Conservation (phyloP, 2,797 vertebrate genomes). For the Hoplostethus atlanticus region DNA sequence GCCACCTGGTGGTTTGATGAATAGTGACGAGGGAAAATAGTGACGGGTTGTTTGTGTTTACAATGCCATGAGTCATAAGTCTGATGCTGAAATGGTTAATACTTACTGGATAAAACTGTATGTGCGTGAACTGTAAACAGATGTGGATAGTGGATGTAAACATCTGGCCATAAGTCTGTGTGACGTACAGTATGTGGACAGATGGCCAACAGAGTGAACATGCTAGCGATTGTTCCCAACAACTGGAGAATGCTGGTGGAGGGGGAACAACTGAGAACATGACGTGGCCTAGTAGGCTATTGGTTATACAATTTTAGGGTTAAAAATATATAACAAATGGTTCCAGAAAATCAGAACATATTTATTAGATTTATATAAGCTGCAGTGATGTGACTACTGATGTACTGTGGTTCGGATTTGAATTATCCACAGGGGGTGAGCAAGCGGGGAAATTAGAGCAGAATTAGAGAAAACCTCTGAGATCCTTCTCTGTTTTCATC, state of each 20-base stretch:
- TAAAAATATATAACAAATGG: no score
- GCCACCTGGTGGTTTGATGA: constrained; percentile 49
- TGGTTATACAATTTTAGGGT: not conserved
- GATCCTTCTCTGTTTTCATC: constrained; percentile 5
- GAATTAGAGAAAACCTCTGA: no score
- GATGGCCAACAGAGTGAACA: constrained; percentile 2
- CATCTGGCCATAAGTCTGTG: constrained; percentile 25
- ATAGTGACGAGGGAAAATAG: constrained; percentile 1
- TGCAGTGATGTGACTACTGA: constrained; percentile 3
- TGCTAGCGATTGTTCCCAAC: not conserved
- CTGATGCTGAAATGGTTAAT: constrained; percentile 23
- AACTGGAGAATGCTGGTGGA: not conserved
- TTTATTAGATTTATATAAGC: not conserved
- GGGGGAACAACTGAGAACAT: not conserved
- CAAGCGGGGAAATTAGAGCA: not conserved
- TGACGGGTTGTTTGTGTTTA: constrained; percentile 23
- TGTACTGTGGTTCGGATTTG: constrained; percentile 1
- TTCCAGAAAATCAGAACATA: no score
- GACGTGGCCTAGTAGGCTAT: not conserved
- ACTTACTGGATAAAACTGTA: constrained; percentile 22
- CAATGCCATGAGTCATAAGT: constrained; percentile 26
- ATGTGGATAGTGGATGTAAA: constrained; percentile 34
- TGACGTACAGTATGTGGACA: constrained; percentile 20
- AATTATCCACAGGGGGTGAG: not conserved
- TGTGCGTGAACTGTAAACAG: not conserved